Base-by-base conservation (phyloP, 2,797 vertebrate genomes). In the Erethizon dorsatum region DNA sequence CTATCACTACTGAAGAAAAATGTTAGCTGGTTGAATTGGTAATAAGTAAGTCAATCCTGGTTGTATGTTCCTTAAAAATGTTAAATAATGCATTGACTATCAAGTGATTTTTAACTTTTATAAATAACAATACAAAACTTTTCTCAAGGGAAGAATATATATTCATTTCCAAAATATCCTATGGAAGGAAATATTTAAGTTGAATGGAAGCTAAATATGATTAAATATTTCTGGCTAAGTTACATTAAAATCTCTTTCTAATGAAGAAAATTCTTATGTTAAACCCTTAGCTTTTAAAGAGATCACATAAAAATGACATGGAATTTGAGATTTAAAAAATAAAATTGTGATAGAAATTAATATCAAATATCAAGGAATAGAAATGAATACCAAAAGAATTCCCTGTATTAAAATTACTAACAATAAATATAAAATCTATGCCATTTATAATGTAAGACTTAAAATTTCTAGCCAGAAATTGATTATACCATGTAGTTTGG, bases 241-340 rank as follows among this genome's bases (percentile, higher is more conserved):
- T 84, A 18, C 75, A 47, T 69, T 85, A 63, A 75, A 97, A 15
- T 1, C 24, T 2, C 69, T 82, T 57, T 4, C 57, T 47, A 78
- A 83, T 13, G 6, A 69, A 65, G 5, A 61, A 79, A 80, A 3
- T 73, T 71, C 11, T 9, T 63, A 73, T 65, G 20, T 61, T 83
- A 89, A 84, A 87, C 73, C 0, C 11, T 8, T 41, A 59, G 22
- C 12, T 88, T 93, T 91, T 78, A 65, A 91, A 83, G 3, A n/a
- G 7, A 94, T 54, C 2, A 71, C 4, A 41, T 26, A 67, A 85
- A 88, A 91, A 45, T 41, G 9, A 50, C 31, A 75, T 26, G 17
- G 15, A 80, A 80, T 61, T n/a, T 86, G 14, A 87, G 63, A 89
- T 78, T 71, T 82, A n/a, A 69, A 92, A 94, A 77, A 50, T 83